Evolutionary conservation across 2,888 invertebrate genomes (phyloP), one percentile per base, ranked within the genome.

Genomic region (Uloborus plumipes): DNA sequence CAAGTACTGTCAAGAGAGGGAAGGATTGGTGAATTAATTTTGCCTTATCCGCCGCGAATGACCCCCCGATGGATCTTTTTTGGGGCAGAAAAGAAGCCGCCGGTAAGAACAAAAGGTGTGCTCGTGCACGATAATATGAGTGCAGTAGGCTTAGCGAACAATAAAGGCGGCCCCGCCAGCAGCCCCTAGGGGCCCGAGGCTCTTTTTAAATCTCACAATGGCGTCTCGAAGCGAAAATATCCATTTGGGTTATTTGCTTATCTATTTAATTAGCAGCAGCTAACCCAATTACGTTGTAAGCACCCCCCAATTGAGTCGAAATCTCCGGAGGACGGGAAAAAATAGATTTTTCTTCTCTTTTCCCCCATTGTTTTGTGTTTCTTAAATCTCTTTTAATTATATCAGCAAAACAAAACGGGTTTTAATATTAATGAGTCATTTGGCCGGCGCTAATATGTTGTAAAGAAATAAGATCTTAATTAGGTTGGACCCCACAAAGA

Each of bases 401-500:
- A 77, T 77, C 83, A 77, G 77, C 83, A 83, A 83, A 83, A 83
- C 83, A 83, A 39, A 83, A 83, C 83, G 83, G 80, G 83, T 77
- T 83, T 83, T 83, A 83, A 83, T 83, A 83, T 83, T 83, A 83
- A 83, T 83, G 83, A 83, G 83, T 83, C 77, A 83, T 83, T 83
- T 83, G 73, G 83, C 77, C 64, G 67, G 76, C 76, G 77, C 83
- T 77, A 83, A 83, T 83, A 83, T 77, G 77, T 83, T 83, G 83
- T 73, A 71, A 83, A 83, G 83, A 83, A 83, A 72, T 76, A 83
- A 77, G 83, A 77, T 71, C 83, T 83, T 83, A 83, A 83, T 83
- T 83, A 77, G 83, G 62, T 73, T 58, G 50, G 58, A 26, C 53
- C 47, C 77, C 72, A 72, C 83, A 83, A 83, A 76, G 83, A 77